A percentile compares a stretch with the other conserved stretches of the same genome.
phyloP scores from a whole-genome alignment of 1,140 invertebrate genomes.

The Varroa destructor region DNA sequence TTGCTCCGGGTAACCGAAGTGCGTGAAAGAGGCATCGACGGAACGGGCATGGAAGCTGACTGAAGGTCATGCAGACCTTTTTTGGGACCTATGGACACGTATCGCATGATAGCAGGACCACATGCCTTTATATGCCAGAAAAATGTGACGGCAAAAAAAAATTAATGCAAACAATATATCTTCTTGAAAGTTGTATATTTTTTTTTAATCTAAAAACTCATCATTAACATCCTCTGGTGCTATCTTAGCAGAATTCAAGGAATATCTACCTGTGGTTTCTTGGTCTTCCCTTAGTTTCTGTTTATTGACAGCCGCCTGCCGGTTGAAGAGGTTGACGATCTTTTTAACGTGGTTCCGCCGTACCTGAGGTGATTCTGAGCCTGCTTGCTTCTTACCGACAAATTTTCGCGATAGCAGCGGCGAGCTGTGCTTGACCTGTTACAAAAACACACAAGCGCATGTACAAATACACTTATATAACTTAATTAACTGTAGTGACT shows the following conservation, averaged over 20 bases:
- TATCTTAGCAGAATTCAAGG: no score
- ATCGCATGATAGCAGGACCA: not conserved
- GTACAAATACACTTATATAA: no score
- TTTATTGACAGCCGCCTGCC: constrained; percentile 18
- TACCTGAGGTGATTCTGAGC: constrained; percentile 14
- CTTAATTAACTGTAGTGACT: no score
- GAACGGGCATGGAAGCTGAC: not conserved
- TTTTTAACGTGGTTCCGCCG: constrained; percentile 18
- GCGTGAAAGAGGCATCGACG: constrained; percentile 6
- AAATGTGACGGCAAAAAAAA: not conserved
- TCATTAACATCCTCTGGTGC: no score
- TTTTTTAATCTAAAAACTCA: no score
- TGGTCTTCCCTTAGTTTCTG: constrained; percentile 20
- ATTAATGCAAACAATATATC: no score
- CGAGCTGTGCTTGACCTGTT: constrained; percentile 15
- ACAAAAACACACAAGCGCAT: no score
- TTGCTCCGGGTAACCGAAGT: constrained; percentile 7
- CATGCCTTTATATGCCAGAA: not conserved
- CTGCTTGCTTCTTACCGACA: constrained; percentile 5
- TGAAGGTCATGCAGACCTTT: constrained; percentile 24
- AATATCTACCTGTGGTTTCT: constrained; percentile 4
- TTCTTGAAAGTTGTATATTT: no score
- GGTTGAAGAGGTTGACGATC: constrained; percentile 20
- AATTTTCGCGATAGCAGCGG: constrained; percentile 2
- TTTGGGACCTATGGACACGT: constrained; percentile 3